phyloP scores from a whole-genome alignment of 2,113 vertebrate genomes.

The Oostethus manadensis region DNA sequence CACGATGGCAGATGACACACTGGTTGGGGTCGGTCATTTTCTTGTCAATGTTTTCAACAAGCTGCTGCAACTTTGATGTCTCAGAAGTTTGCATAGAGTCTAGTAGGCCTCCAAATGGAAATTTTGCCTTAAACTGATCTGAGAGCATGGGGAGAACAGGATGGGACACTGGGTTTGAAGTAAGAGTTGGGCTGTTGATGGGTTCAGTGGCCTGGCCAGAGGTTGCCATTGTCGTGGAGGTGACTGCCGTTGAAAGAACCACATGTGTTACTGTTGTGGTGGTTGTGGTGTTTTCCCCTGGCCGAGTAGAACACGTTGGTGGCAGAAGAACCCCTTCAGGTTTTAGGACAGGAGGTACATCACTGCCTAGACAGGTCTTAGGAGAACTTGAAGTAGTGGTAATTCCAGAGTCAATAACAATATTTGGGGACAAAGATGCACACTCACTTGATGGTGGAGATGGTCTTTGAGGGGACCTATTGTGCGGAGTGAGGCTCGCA shows the following conservation, averaged over 20 bases:
- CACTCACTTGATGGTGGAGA: slow-evolving; percentile 93
- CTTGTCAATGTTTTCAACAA: slow-evolving; percentile 98
- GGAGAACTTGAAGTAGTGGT: slow-evolving; percentile 77
- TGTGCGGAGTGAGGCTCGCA: slow-evolving; percentile 86
- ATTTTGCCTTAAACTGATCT: slow-evolving; percentile 94
- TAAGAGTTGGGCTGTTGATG: slow-evolving; percentile 65
- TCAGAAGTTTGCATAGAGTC: slow-evolving; percentile 99
- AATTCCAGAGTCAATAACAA: slow-evolving; percentile 74
- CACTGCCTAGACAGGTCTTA: slow-evolving; percentile 66
- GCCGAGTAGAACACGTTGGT: slow-evolving; percentile 68
- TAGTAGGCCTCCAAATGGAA: slow-evolving; percentile 94
- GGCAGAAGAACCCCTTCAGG: slow-evolving; percentile 78
- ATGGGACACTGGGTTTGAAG: slow-evolving; percentile 76
- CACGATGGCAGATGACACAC: slow-evolving; percentile 95
- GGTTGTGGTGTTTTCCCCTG: slow-evolving; percentile 70
- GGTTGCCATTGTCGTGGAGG: slow-evolving; percentile 58
- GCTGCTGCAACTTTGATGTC: slow-evolving; percentile 96
- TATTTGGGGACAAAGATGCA: slow-evolving; percentile 89
- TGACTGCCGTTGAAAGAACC: slow-evolving; percentile 68
- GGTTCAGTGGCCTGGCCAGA: slow-evolving; percentile 67
- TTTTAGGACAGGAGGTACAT: slow-evolving; percentile 75
- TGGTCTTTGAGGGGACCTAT: slow-evolving; percentile 89
- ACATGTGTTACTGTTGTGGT: slow-evolving; percentile 73
- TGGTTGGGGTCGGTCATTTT: slow-evolving; percentile 99
- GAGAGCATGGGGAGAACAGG: slow-evolving; percentile 83